Percentiles rank a stretch among this genome's conserved stretches.
These are phyloP conservation scores for Spinus pinus DNA, from an alignment of 2,797 vertebrate species.

Conservation along the genomic window DNA sequence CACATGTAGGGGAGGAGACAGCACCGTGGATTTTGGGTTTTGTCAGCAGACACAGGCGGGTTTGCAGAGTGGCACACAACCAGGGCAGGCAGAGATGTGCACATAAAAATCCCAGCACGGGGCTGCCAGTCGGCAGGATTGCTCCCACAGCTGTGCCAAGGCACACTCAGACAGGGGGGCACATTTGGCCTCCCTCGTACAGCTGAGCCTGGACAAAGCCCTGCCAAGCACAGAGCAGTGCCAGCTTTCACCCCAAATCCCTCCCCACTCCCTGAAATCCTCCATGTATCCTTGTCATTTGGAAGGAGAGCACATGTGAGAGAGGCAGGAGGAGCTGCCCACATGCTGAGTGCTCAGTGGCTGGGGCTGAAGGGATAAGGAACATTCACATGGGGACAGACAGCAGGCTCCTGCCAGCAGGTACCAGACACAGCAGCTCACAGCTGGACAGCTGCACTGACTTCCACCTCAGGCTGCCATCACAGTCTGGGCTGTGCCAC, in stretches of 20 bases:
- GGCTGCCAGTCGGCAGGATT: neutral
- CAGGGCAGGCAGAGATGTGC: neutral
- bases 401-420: neutral
- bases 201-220: neutral
- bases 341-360: rapidly evolving
- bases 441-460: neutral
- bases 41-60: neutral
- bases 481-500: neutral
- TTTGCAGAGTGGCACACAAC: neutral
- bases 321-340: neutral
- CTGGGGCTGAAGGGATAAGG: rapidly evolving
- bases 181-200: neutral
- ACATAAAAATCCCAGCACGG: neutral
- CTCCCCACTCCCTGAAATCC: neutral
- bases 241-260: neutral
- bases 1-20: rapidly evolving
- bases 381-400: neutral
- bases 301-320: neutral
- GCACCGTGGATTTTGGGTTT: rapidly evolving
- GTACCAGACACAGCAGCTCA: neutral
- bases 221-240: neutral
- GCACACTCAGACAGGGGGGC: neutral
- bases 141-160: neutral
- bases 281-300: rapidly evolving
- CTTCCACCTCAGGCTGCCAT: rapidly evolving